Conservation (phyloP, 2,797 vertebrate genomes). For the Pseudocheirus occidentalis region DNA sequence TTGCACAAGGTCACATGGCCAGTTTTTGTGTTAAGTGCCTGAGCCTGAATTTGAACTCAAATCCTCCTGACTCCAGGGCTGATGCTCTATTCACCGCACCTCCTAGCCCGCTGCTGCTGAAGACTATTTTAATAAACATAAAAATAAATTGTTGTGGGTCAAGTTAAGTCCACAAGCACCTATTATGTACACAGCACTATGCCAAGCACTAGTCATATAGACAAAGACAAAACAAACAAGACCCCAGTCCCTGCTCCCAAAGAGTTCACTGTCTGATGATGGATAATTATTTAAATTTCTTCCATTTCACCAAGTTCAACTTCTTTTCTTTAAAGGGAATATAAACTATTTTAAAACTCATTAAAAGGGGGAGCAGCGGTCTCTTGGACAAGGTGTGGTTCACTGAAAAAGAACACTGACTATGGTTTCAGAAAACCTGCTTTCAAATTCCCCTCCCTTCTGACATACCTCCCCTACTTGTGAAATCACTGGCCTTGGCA, state of each 20-base stretch:
- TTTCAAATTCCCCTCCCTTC: background rate
- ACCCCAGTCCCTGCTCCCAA: background rate
- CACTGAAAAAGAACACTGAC: background rate
- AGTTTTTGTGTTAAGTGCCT: too few relatives aligned
- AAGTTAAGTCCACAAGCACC: constrained; percentile 3
- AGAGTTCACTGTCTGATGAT: background rate
- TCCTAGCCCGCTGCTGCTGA: background rate
- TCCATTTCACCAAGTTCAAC: background rate
- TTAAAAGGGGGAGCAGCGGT: background rate
- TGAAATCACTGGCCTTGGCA: background rate
- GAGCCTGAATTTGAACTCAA: too few relatives aligned
- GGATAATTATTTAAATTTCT: background rate
- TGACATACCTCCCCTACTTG: background rate
- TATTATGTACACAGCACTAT: background rate
- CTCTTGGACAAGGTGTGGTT: background rate
- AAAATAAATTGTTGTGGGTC: constrained; percentile 34
- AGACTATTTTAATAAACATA: constrained; percentile 20
- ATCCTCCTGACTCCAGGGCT: too few relatives aligned
- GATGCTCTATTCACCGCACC: too few relatives aligned
- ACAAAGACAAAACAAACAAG: background rate
- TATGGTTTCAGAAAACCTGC: background rate
- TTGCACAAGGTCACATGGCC: too few relatives aligned
- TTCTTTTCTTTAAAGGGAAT: background rate
- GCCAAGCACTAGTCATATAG: background rate
- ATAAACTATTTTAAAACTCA: background rate